Conservation (phyloP, 2,113 vertebrate species). For the Junco hyemalis region DNA sequence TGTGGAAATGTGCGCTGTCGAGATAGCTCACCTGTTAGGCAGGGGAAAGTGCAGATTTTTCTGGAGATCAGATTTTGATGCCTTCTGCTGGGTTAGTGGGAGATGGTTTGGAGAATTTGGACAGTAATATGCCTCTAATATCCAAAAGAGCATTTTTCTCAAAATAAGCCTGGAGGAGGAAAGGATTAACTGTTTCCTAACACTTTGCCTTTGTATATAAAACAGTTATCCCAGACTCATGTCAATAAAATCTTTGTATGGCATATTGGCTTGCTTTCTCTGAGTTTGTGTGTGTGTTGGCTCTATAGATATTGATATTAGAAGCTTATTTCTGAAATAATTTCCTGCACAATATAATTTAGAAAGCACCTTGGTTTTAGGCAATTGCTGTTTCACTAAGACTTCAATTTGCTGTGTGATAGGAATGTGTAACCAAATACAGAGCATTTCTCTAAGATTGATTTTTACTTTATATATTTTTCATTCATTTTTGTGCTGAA, state of each 20-base stretch:
- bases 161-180: background rate
- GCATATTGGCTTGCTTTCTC: background rate
- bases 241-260: slow-evolving; percentile 70
- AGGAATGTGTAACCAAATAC: background rate
- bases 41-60: background rate
- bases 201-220: background rate
- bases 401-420: background rate
- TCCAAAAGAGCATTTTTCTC: background rate
- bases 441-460: background rate
- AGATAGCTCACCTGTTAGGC: background rate
- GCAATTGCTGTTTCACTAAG: background rate
- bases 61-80: background rate
- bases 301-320: background rate
- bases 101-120: background rate
- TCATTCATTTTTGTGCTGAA: background rate
- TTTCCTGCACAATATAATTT: background rate
- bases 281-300: background rate
- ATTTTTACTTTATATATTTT: background rate
- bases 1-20: fast-evolving
- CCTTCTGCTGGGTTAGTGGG: background rate
- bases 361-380: background rate
- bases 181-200: background rate
- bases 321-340: background rate
- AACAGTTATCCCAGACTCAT: slow-evolving; percentile 12
- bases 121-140: background rate